Conservation (phyloP, 2,113 vertebrate genomes). For the Engraulis encrasicolus region DNA sequence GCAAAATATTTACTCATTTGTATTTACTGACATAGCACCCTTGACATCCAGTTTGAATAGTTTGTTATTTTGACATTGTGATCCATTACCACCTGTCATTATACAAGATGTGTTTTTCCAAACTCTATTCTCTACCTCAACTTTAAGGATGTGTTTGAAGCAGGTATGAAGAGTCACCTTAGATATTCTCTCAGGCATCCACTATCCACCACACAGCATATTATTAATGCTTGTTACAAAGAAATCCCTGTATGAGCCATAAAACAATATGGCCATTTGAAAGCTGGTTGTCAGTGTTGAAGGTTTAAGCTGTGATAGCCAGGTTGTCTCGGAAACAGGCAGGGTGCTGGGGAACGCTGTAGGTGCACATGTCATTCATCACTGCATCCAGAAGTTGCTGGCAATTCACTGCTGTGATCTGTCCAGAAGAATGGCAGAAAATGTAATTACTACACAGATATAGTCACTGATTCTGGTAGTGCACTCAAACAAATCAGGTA, state of each 20-base stretch:
- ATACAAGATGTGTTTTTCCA: not conserved
- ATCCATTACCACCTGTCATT: not conserved
- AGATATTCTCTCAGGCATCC: not conserved
- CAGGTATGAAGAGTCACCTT: not conserved
- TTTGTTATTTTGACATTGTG: not conserved
- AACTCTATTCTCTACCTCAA: not conserved
- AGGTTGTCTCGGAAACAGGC: conserved; percentile 88
- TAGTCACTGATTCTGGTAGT: not conserved
- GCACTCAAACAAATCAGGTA: too few relatives aligned
- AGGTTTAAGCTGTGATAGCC: conserved; percentile 86
- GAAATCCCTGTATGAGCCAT: too few relatives aligned
- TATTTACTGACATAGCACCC: not conserved
- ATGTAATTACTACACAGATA: not conserved
- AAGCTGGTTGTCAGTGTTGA: conserved; percentile 21
- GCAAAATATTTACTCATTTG: too few relatives aligned
- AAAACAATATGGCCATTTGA: not conserved
- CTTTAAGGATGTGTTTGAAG: not conserved
- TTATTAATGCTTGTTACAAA: not conserved
- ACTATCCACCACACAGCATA: not conserved
- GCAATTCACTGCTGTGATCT: conserved; percentile 76
- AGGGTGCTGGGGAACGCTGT: conserved; percentile 75
- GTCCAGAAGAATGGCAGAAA: conserved; percentile 10
- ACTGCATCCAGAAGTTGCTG: conserved; percentile 75
- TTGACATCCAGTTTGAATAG: not conserved
- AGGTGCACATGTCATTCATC: conserved; percentile 77